These are phyloP conservation scores for Drosophila vallismaia DNA, from an alignment of 2,888 invertebrate genomes.

Conservation along the genomic window DNA sequence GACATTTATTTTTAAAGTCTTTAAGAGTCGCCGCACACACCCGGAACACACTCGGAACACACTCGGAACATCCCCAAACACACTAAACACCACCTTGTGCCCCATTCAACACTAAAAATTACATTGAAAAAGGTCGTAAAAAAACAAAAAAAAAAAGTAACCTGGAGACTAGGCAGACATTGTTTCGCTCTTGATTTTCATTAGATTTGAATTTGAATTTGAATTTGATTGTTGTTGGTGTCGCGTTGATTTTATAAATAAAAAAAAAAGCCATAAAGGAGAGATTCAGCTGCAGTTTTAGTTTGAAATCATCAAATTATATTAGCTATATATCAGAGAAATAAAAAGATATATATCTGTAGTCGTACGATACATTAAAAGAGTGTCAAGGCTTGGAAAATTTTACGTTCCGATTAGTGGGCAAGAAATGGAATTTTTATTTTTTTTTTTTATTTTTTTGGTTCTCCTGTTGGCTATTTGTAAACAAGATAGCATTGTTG, in stretches of 20 bases:
- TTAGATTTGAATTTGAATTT: constrained; percentile 70
- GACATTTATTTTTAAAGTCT: constrained; percentile 71
- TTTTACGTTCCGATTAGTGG: constrained; percentile 47
- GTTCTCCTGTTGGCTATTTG: constrained; percentile 53
- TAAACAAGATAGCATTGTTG: constrained; percentile 69
- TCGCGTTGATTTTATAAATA: constrained; percentile 61
- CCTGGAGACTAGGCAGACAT: not conserved
- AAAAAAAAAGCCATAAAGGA: constrained; percentile 56
- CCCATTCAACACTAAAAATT: constrained; percentile 71
- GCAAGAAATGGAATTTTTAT: constrained; percentile 53
- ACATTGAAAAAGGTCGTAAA: constrained; percentile 72
- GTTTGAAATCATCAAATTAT: constrained; percentile 46
- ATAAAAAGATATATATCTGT: constrained; percentile 29
- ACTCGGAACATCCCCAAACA: constrained; percentile 29
- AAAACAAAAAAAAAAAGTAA: constrained; percentile 37
- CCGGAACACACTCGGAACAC: constrained; percentile 17
- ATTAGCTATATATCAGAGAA: constrained; percentile 20
- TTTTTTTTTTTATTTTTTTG: constrained; percentile 49
- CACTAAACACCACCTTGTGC: constrained; percentile 70
- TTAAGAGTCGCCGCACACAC: constrained; percentile 51
- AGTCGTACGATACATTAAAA: constrained; percentile 34
- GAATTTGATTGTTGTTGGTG: constrained; percentile 62
- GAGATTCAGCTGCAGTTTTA: constrained; percentile 52
- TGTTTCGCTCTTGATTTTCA: constrained; percentile 64
- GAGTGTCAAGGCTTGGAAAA: constrained; percentile 76